phyloP scores from a whole-genome alignment of 1,140 invertebrate species.

The Conopomorpha cramerella region DNA sequence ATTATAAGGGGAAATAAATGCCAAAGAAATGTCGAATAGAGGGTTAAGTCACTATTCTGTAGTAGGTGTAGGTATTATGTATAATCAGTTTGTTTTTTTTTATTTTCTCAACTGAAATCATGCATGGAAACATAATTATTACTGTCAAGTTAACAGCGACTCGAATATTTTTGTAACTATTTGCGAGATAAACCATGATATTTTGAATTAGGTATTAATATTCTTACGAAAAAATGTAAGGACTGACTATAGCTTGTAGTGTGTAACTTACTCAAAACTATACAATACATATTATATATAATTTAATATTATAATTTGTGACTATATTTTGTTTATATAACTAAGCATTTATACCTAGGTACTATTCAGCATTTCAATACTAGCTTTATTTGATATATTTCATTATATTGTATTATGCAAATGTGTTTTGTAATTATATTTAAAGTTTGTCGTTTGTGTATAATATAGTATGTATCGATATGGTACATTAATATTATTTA shows the following conservation, averaged over 20 bases:
- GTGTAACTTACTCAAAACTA: constrained; percentile 11
- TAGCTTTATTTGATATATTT: background rate
- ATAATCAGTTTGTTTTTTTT: constrained; percentile 23
- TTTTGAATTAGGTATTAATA: too few relatives aligned
- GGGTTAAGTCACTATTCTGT: too few relatives aligned
- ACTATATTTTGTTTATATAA: background rate
- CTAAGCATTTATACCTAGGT: too few relatives aligned
- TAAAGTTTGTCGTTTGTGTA: too few relatives aligned
- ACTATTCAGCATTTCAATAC: too few relatives aligned
- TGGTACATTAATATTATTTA: too few relatives aligned
- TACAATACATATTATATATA: too few relatives aligned
- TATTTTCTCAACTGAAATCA: constrained; percentile 15
- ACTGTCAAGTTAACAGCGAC: constrained; percentile 27
- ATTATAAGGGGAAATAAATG: constrained; percentile 33
- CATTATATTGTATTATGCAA: too few relatives aligned
- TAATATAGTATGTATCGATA: too few relatives aligned
- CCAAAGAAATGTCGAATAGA: constrained; percentile 57
- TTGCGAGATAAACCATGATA: too few relatives aligned
- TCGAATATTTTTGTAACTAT: background rate
- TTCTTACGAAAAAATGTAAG: constrained; percentile 3
- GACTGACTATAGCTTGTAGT: constrained; percentile 46
- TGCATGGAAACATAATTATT: constrained; percentile 58
- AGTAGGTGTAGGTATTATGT: constrained; percentile 44
- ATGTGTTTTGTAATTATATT: too few relatives aligned
- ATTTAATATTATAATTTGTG: background rate